Evolutionary conservation across 2,888 invertebrate species (phyloP).

Genomic region (Apamea sordens): DNA sequence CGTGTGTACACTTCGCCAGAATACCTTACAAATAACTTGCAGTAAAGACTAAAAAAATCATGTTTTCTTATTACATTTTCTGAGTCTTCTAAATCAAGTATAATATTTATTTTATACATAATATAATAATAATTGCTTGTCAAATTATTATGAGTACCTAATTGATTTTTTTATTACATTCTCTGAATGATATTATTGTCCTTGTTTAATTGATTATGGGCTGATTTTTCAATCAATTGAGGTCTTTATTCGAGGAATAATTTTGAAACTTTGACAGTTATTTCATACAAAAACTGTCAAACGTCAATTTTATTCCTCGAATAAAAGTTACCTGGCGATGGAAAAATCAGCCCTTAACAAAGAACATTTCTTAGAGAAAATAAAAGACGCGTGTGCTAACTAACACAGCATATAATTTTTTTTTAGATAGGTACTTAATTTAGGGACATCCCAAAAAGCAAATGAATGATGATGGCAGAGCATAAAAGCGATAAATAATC

Average conservation of each 20-base stretch:
- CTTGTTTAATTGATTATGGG: not conserved
- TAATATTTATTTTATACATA: not conserved
- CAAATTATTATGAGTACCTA: not conserved
- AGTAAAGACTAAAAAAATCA: not conserved
- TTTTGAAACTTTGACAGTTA: too few species aligned
- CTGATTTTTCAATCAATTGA: too few species aligned
- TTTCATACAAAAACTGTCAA: too few species aligned
- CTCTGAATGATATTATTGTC: not conserved
- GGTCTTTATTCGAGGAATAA: too few species aligned
- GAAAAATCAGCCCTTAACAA: too few species aligned
- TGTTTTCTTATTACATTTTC: not conserved
- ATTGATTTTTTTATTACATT: not conserved
- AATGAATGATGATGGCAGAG: not conserved
- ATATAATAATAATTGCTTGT: not conserved
- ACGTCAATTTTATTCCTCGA: too few species aligned
- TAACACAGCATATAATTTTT: too few species aligned
- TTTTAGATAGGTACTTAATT: not conserved
- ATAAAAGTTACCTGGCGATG: too few species aligned
- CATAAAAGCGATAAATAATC: too few species aligned
- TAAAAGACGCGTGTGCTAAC: not conserved
- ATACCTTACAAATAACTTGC: not conserved
- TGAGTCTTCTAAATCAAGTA: not conserved
- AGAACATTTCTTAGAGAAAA: not conserved
- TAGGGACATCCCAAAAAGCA: not conserved
- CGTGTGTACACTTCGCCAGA: not conserved